phyloP scores from a whole-genome alignment of 2,888 invertebrate species.

The Agriotes lineatus region DNA sequence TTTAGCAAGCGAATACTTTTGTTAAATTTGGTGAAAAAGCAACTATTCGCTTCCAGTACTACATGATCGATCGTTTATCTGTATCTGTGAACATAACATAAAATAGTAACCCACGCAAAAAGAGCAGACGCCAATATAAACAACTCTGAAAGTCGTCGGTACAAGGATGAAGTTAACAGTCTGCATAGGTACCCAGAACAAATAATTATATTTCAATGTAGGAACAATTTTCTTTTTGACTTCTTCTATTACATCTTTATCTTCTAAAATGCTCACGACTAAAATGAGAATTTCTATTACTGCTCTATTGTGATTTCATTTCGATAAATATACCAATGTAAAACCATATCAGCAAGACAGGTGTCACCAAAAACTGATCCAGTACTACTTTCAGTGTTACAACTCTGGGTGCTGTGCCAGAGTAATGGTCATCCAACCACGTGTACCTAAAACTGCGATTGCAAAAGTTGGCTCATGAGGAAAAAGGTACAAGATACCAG shows the following conservation, averaged over 20 bases:
- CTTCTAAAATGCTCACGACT: constrained; percentile 84
- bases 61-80: no score
- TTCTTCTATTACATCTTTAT: constrained; percentile 77
- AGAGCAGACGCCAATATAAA: constrained; percentile 83
- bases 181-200: constrained; percentile 88
- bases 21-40: no score
- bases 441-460: constrained; percentile 76
- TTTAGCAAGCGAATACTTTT: no score
- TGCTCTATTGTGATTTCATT: neutral
- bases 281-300: constrained; percentile 51
- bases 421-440: constrained; percentile 79
- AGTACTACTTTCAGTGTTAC: constrained; percentile 78
- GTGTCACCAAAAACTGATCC: constrained; percentile 85
- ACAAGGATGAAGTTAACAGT: constrained; percentile 81
- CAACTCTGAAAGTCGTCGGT: constrained; percentile 79
- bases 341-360: constrained; percentile 77
- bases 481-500: constrained; percentile 66
- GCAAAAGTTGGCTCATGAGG: neutral
- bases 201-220: constrained; percentile 81
- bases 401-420: constrained; percentile 73
- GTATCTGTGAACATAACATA: constrained; percentile 85
- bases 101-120: constrained; percentile 88
- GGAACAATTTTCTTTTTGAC: constrained; percentile 77
- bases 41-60: no score
- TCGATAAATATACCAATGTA: constrained; percentile 73